Evolutionary conservation across 2,113 vertebrate species (phyloP).

Genomic region (Spilogale gracilis): DNA sequence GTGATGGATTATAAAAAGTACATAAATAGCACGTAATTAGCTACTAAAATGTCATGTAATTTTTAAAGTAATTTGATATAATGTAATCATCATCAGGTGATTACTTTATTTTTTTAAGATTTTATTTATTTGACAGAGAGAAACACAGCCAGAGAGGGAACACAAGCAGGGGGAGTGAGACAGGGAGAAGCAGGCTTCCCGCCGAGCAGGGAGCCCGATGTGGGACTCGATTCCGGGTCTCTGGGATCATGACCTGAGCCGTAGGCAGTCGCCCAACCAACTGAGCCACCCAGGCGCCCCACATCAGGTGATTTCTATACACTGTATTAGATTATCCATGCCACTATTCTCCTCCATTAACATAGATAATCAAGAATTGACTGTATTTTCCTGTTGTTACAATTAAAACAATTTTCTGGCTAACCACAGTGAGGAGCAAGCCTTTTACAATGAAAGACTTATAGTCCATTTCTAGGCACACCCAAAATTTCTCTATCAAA

Average conservation of each 20-base stretch:
- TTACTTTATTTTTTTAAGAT: background rate
- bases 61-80: background rate
- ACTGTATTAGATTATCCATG: background rate
- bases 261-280: no score
- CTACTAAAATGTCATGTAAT: background rate
- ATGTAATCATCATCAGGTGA: background rate
- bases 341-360: background rate
- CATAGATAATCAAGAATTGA: background rate
- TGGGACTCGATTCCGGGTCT: no score
- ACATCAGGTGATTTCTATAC: background rate
- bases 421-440: background rate
- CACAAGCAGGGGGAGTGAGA: no score
- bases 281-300: no score
- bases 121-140: no score
- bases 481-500: background rate
- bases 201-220: no score
- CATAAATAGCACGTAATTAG: background rate
- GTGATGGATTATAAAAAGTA: background rate
- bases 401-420: background rate
- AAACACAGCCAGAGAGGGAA: no score
- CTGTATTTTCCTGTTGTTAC: background rate
- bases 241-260: no score
- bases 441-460: slow-evolving; percentile 25
- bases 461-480: background rate
- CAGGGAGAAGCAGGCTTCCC: no score